phyloP scores from a whole-genome alignment of 2,113 vertebrate genomes.

The Sisor rabdophorus region DNA sequence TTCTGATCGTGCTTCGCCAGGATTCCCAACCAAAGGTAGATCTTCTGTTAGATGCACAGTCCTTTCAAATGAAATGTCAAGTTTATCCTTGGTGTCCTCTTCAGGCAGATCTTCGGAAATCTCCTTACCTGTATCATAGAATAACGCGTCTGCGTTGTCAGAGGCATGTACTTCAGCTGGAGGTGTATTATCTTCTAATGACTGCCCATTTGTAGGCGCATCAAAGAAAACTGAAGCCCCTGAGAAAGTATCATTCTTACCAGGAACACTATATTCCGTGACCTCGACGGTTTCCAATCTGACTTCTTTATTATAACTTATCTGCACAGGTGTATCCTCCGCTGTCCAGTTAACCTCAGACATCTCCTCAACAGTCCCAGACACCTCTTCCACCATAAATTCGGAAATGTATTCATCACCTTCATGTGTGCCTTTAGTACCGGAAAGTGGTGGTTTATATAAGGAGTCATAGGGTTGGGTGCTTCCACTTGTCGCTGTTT shows the following conservation, averaged over 20 bases:
- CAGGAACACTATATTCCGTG: neutral
- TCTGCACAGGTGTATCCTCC: neutral
- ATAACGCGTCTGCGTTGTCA: neutral
- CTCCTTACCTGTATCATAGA: neutral
- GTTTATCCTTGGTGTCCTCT: neutral
- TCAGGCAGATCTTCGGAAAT: neutral
- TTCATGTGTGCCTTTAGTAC: neutral
- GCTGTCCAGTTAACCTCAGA: neutral
- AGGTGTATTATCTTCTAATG: neutral
- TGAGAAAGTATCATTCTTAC: conserved; percentile 4
- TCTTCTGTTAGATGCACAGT: neutral
- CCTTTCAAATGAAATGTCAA: neutral
- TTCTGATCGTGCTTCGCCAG: neutral
- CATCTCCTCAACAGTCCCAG: neutral
- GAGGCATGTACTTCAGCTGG: neutral
- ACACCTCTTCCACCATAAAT: neutral
- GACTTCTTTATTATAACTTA: neutral
- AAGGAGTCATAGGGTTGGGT: neutral
- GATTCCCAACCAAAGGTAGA: conserved; percentile 18
- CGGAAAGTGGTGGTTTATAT: neutral
- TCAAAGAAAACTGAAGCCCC: neutral
- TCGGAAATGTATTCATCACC: conserved; percentile 10
- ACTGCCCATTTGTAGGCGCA: neutral
- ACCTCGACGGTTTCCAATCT: conserved; percentile 16
- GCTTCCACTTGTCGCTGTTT: neutral